phyloP scores from a whole-genome alignment of 2,888 invertebrate species.

The Meghimatium bilineatum region DNA sequence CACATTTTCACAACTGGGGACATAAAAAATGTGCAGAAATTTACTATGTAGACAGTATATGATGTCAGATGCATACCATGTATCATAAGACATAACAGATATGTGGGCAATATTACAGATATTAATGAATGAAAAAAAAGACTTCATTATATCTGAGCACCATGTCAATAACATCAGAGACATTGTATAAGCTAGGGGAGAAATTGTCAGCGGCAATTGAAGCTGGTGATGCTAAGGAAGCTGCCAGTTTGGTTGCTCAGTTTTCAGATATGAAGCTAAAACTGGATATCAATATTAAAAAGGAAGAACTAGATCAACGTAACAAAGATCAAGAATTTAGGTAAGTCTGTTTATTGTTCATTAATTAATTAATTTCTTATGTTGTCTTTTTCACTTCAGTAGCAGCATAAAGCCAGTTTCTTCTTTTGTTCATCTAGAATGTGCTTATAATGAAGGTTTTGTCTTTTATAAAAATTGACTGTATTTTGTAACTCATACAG shows the following conservation, averaged over 20 bases:
- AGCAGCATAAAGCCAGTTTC: no score
- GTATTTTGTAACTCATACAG: no score
- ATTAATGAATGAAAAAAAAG: neutral
- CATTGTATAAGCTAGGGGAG: neutral
- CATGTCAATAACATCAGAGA: neutral
- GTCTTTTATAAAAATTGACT: no score
- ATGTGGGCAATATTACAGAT: neutral
- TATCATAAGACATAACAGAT: no score
- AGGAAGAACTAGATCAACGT: slow-evolving; percentile 18
- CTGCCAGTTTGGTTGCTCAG: slow-evolving; percentile 22
- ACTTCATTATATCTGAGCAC: neutral
- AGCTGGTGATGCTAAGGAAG: slow-evolving; percentile 27
- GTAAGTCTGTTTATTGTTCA: neutral
- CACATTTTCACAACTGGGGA: no score
- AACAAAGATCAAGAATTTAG: slow-evolving; percentile 42
- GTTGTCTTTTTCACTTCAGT: no score
- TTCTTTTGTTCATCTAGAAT: no score
- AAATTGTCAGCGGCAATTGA: slow-evolving; percentile 39
- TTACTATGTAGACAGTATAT: no score
- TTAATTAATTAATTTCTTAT: neutral
- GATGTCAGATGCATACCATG: no score
- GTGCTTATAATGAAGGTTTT: no score
- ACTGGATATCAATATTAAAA: slow-evolving; percentile 31
- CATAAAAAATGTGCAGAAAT: no score
- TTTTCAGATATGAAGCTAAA: slow-evolving; percentile 25